Evolutionary conservation across 2,113 vertebrate genomes (phyloP).

Genomic region (Amblyornis subalaris): DNA sequence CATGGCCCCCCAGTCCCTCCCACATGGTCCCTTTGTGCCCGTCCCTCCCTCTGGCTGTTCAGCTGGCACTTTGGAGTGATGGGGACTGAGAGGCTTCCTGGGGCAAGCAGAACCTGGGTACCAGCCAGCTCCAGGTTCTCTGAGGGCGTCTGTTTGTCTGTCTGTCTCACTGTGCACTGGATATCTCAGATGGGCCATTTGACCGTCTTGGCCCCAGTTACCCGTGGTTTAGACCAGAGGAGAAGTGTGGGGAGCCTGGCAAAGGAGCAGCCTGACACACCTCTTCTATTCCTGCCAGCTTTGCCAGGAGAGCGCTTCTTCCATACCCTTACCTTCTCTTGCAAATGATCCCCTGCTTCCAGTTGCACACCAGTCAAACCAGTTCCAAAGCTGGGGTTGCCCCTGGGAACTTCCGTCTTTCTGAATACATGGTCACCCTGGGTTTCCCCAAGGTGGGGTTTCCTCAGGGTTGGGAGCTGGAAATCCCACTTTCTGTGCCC

Average conservation of each 20-base stretch:
- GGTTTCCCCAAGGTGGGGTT: background rate
- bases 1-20: background rate
- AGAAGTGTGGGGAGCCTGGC: background rate
- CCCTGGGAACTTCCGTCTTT: background rate
- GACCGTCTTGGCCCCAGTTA: accelerated
- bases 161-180: background rate
- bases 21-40: accelerated
- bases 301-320: background rate
- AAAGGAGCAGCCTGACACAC: background rate
- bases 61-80: background rate
- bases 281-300: background rate
- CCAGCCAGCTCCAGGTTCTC: background rate
- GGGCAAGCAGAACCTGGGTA: background rate
- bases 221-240: accelerated
- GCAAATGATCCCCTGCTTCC: background rate
- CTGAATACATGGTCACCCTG: background rate
- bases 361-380: background rate
- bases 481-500: background rate
- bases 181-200: background rate
- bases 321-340: background rate
- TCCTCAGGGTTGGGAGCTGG: background rate
- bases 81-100: background rate
- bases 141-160: background rate
- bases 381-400: background rate
- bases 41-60: background rate